Conservation (phyloP, 2,888 invertebrate species). For the Cerceris ruficornis region DNA sequence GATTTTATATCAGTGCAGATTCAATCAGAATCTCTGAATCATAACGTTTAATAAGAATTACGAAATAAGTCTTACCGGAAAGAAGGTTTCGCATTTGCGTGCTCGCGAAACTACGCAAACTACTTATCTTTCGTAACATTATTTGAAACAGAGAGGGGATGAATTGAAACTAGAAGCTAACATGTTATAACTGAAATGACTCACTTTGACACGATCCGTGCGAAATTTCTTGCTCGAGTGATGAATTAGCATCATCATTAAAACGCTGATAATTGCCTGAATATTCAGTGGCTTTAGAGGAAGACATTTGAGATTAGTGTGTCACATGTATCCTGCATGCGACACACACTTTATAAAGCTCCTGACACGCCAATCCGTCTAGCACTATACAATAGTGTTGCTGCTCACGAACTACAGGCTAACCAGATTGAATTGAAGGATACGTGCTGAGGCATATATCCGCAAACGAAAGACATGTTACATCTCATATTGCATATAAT, state of each 20-base stretch:
- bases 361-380: conserved; percentile 1
- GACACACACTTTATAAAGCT: conserved; percentile 26
- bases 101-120: not conserved
- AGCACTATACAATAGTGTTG: conserved; percentile 5
- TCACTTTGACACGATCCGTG: conserved; percentile 74
- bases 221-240: conserved; percentile 66
- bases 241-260: conserved; percentile 68
- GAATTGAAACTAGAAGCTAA: not conserved
- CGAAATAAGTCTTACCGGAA: not conserved
- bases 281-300: conserved; percentile 60
- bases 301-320: conserved; percentile 60
- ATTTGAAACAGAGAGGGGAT: not conserved
- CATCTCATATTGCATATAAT: conserved; percentile 32
- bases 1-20: no score
- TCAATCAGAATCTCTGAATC: not conserved
- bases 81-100: not conserved
- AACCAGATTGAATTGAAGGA: conserved; percentile 24
- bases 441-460: conserved; percentile 37
- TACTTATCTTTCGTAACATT: not conserved
- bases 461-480: conserved; percentile 16
- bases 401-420: conserved; percentile 24
- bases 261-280: conserved; percentile 74
- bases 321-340: conserved; percentile 39
- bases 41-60: not conserved
- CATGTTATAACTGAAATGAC: conserved; percentile 41